Base-by-base conservation (phyloP, 2,888 invertebrate species). In the Actias luna region DNA sequence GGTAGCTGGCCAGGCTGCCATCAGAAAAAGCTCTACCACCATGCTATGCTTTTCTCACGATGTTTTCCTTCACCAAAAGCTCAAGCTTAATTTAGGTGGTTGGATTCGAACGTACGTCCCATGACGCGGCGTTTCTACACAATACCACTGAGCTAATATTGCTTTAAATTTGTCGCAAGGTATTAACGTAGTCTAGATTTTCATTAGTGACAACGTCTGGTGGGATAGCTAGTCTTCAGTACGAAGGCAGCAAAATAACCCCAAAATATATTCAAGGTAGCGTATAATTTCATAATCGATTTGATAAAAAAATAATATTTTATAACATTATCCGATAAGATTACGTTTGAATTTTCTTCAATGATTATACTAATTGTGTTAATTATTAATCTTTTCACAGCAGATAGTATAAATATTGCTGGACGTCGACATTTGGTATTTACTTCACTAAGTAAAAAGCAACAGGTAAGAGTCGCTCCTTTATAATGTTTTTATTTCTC, bases 321-420 rank as follows among this genome's bases (percentile, higher is more conserved):
- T 29, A 10, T 55, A 27, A 55, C 7, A 50, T 50, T 50, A 55
- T 55, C 55, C 29, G 55, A 55, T 55, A 7, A 55, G 55, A 55
- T 55, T 55, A 55, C n/a, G 16, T 29, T 16, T 16, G 5, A 5
- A 29, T 1, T 55, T 29, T 29, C 29, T 55, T 55, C 7, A 55
- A 16, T 55, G 55, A 55, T 55, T 29, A 55, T 55, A 10, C 1
- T 29, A 50, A 55, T 55, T 55, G 14, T 55, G 16, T 29, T 29
- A 29, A 55, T 55, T 29, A 55, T 55, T 55, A 55, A 55, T 55
- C 55, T 29, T 55, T 29, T 29, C 55, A 27, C 16, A 29, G 14
- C 29, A 55, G 29, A 55, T 55, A 55, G 55, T 55, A 55, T 55
- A 55, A 50, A 50, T 55, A 55, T 29, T 29, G 55, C 16, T 7